Conservation (phyloP, 2,797 vertebrate genomes). For the Intellagama lesueurii region DNA sequence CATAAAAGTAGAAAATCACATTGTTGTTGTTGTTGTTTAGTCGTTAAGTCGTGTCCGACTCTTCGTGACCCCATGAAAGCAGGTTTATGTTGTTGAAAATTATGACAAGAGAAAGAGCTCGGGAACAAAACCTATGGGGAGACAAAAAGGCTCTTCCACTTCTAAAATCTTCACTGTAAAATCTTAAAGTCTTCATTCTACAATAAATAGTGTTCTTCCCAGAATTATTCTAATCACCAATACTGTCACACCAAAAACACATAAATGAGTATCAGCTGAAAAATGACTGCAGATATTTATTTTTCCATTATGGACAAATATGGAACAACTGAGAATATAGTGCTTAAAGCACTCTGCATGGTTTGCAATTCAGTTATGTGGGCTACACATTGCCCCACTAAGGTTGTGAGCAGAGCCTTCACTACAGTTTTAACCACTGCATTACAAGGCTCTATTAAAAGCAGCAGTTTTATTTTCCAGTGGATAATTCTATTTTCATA, state of each 20-base stretch:
- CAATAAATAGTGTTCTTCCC: conserved; percentile 42
- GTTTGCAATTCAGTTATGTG: no score
- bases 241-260: conserved; percentile 55
- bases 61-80: no score
- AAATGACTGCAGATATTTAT: not conserved
- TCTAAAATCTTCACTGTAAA: not conserved
- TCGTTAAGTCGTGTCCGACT: no score
- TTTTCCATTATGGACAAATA: conserved; percentile 18
- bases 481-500: no score
- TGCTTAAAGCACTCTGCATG: no score
- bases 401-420: no score
- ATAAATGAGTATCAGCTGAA: conserved; percentile 52
- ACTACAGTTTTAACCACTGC: no score
- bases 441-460: no score
- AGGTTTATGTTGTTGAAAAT: not conserved
- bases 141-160: conserved; percentile 4
- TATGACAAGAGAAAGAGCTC: not conserved
- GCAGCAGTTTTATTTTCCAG: no score
- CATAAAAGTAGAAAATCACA: conserved; percentile 8
- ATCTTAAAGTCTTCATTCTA: not conserved
- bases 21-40: no score
- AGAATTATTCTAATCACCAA: conserved; percentile 39
- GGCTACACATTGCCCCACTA: no score
- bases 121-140: conserved; percentile 29
- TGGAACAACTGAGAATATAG: not conserved